Base-by-base conservation (phyloP, 1,140 invertebrate species). In the Holotrichia oblita region DNA sequence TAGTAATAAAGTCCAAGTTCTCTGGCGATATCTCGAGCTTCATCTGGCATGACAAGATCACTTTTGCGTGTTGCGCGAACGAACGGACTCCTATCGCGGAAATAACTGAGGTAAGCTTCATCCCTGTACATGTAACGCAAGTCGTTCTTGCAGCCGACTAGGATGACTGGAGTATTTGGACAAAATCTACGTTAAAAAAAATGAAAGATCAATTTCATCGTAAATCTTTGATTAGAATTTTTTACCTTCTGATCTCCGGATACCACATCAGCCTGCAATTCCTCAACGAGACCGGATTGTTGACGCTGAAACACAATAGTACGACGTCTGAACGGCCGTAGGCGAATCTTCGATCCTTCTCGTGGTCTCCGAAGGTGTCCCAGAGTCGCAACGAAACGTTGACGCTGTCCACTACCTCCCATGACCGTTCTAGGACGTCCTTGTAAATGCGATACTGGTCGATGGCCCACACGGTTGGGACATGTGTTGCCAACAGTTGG, bases 241-340 rank as follows among this genome's bases (percentile, higher is more conserved):
- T n/a, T 61, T 27, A 79, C 79, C 88, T 87, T 78, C 94, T 90
- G 81, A 98, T 97, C 88, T 98, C 96, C 64, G 96, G 97, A 88
- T 96, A 97, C 97, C 97, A 99, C 94, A 98, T 97, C 8, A 93
- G 94, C 79, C 96, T 95, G 87, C 97, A 97, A 86, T 99, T 98
- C 79, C 96, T 92, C 84, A 98, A 90, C n/a, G 97, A 98, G 80
- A 96, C 94, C 9, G 95, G 96, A 87, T 95, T 97, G 80, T 96
- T 96, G 87, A 98, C 94, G 74, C 97, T 98, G 88, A 98, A 99
- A 87, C 97, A 99, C 81, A 99, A 89, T 79, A 95, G 90, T 80
- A 97, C 85, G 34, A 86, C 86, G 77, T 87, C 86, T 24, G 86
- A 95, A 92, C 96, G 93, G 87, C 96, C 96, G 87, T 98, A 99